Base-by-base conservation (phyloP, 2,113 vertebrate genomes). In the Hippoglossus stenolepis region DNA sequence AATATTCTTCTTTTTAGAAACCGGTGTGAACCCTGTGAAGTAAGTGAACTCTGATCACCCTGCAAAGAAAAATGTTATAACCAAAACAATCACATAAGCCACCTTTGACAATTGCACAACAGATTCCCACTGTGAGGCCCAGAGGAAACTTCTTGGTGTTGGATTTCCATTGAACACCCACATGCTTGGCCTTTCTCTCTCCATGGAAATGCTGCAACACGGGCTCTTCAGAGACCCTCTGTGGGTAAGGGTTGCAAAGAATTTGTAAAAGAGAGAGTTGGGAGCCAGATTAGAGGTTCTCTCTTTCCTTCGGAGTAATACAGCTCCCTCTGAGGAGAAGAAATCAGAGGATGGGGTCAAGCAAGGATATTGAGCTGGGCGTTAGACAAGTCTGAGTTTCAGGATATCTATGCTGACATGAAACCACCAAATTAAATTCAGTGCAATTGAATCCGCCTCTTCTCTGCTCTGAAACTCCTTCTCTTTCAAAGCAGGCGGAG, bases 341-440 rank as follows among this genome's bases (percentile, higher is more conserved):
- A 80, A 91, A 89, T 75, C 73, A 84, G 79, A 90, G 80, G 81
- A 83, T 78, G 69, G 85, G 91, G 85, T 89, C 82, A 89, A 74
- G 84, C 83, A 87, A 89, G 79, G 81, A 82, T 92, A 93, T 90
- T 77, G 91, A 93, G 88, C 84, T 18, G 65, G 70, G 75, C 84
- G 87, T 86, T 86, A 92, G 88, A 90, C 85, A 83, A 87, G 88
- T 90, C 87, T 86, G 90, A 86, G 84, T 88, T 92, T 93, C 92
- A 93, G 91, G 90, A 93, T 89, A 91, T 93, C 90, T 72, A 77
- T 82, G 89, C 91, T 80, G 91, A 92, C 88, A 87, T 85, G 71
- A 88, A 90, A 90, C 89, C 88, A 88, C 86, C 89, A 91, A 94
- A 95, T 95, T 91, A 90, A 90, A 95, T 93, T 92, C 83, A 85